A percentile compares a stretch with the other conserved stretches of the same genome.
phyloP scores from a whole-genome alignment of 2,888 invertebrate species.

The Lobophora halterata region DNA sequence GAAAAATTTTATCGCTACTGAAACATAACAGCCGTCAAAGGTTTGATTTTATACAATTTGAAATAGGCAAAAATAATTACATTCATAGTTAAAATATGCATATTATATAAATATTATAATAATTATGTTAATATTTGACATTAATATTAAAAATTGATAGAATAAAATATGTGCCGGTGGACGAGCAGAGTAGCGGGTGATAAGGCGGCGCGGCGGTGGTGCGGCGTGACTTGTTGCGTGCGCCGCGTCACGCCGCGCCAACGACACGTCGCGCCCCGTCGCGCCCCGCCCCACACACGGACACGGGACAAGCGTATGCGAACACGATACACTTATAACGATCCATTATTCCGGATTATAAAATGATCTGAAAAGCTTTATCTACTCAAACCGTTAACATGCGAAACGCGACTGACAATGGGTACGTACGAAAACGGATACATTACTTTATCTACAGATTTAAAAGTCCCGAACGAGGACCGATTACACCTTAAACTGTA shows the following conservation, averaged over 20 bases:
- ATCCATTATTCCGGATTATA: conserved; percentile 33
- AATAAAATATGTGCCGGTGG: conserved; percentile 79
- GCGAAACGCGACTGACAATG: conserved; percentile 47
- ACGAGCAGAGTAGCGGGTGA: conserved; percentile 72
- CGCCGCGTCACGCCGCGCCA: conserved; percentile 18
- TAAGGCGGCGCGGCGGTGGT: conserved; percentile 39
- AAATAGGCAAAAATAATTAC: conserved; percentile 80
- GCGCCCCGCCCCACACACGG: conserved; percentile 31
- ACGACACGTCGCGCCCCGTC: conserved; percentile 30
- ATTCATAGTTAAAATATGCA: conserved; percentile 78
- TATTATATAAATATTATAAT: conserved; percentile 75
- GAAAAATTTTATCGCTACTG: conserved; percentile 72
- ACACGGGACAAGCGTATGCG: conserved; percentile 45
- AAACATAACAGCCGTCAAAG: conserved; percentile 74
- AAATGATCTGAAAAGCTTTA: conserved; percentile 49
- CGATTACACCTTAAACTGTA: conserved; percentile 68
- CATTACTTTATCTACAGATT: conserved; percentile 55
- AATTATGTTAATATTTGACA: conserved; percentile 80
- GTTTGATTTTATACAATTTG: conserved; percentile 79
- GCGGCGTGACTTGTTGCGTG: conserved; percentile 24
- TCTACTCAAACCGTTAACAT: conserved; percentile 50
- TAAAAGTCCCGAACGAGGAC: conserved; percentile 60
- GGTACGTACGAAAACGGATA: conserved; percentile 42
- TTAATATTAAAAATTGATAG: conserved; percentile 80
- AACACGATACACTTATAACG: conserved; percentile 41